phyloP scores from a whole-genome alignment of 2,888 invertebrate genomes.

The Plutella xylostella region DNA sequence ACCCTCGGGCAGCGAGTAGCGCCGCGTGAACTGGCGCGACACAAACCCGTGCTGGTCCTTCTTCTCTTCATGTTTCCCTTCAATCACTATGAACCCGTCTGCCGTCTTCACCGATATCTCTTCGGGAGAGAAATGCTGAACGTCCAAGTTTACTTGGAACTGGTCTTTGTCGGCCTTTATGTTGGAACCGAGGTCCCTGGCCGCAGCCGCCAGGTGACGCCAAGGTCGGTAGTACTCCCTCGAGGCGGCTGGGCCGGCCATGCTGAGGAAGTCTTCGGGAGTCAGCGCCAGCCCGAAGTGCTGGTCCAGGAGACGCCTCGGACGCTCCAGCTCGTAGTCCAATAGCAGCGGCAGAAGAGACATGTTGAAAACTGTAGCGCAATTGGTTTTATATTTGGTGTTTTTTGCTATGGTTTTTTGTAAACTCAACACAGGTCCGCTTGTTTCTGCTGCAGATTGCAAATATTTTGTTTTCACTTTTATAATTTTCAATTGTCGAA shows the following conservation, averaged over 20 bases:
- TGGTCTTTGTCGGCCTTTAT: conserved; percentile 58
- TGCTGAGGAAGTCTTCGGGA: conserved; percentile 51
- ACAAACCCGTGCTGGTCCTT: conserved; percentile 80
- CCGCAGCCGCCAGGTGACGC: conserved; percentile 56
- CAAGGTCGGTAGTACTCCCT: conserved; percentile 52
- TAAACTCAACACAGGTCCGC: too few species aligned
- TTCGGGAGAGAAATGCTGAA: conserved; percentile 80
- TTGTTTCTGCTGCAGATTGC: too few species aligned
- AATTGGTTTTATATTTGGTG: too few species aligned
- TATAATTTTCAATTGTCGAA: too few species aligned
- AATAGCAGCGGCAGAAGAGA: conserved; percentile 59
- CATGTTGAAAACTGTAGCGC: too few species aligned
- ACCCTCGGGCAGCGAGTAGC: conserved; percentile 81
- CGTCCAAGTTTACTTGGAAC: conserved; percentile 76
- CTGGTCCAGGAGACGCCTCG: conserved; percentile 61
- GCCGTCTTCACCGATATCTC: conserved; percentile 82
- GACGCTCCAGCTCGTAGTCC: conserved; percentile 44
- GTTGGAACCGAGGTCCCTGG: conserved; percentile 62
- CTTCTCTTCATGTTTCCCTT: conserved; percentile 84
- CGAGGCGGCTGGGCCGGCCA: conserved; percentile 24
- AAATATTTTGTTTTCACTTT: too few species aligned
- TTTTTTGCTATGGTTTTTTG: too few species aligned
- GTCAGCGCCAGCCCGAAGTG: conserved; percentile 63
- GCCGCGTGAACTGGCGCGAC: conserved; percentile 79
- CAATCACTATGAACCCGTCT: conserved; percentile 76